These are phyloP conservation scores for Oplegnathus fasciatus DNA, from an alignment of 2,113 vertebrate genomes.

Conservation along the genomic window DNA sequence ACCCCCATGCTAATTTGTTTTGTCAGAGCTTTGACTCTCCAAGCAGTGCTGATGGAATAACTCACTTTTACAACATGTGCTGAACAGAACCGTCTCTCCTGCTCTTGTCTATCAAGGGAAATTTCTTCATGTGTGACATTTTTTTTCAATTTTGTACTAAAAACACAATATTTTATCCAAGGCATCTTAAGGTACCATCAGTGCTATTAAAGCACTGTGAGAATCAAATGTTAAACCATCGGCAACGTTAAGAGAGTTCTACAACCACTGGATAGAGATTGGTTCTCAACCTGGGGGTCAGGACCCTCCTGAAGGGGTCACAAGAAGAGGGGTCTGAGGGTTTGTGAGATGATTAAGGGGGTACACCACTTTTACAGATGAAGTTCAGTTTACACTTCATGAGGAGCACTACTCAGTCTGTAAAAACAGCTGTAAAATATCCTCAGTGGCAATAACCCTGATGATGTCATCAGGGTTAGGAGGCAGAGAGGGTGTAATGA, in stretches of 20 bases:
- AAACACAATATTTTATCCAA: background rate
- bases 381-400: background rate
- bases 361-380: background rate
- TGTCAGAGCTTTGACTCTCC: slow-evolving; percentile 15
- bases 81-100: background rate
- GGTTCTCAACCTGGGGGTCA: background rate
- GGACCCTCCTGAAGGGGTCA: background rate
- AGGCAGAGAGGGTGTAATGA: background rate
- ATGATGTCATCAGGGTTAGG: background rate
- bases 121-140: background rate
- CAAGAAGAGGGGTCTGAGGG: background rate
- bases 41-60: background rate
- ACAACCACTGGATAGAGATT: background rate
- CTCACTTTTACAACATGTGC: background rate
- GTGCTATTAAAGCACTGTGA: background rate
- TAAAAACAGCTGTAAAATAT: background rate
- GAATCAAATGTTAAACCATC: slow-evolving; percentile 1
- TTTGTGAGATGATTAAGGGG: background rate
- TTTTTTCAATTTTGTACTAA: background rate
- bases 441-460: background rate
- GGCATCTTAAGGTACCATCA: background rate
- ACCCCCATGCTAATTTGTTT: slow-evolving; percentile 17
- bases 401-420: background rate
- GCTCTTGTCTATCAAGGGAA: background rate
- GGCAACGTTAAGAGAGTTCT: background rate